These are phyloP conservation scores for Buphagus erythrorhynchus DNA, from an alignment of 2,797 vertebrate species.

Conservation along the genomic window DNA sequence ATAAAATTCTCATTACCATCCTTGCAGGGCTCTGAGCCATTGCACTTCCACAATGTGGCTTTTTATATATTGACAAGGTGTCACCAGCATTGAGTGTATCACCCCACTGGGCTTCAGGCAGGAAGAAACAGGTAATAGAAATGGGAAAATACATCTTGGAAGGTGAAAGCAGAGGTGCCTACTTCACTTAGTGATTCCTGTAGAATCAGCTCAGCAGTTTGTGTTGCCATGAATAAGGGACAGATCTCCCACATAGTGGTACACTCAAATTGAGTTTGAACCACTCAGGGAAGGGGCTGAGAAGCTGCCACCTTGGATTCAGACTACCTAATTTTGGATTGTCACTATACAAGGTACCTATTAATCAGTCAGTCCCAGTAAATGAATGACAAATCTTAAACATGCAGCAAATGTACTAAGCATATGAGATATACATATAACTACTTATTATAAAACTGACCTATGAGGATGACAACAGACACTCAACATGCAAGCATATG, in stretches of 20 bases:
- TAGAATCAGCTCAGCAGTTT: background rate
- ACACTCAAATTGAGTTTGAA: background rate
- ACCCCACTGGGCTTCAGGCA: background rate
- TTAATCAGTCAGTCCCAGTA: background rate
- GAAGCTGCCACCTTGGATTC: background rate
- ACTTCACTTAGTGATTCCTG: background rate
- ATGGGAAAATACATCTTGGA: background rate
- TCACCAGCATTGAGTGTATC: background rate
- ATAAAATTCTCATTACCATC: constrained; percentile 40
- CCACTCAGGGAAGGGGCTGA: background rate
- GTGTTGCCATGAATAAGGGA: background rate
- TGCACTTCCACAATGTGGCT: background rate
- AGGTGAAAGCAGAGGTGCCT: background rate
- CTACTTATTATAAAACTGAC: background rate
- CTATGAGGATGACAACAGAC: background rate
- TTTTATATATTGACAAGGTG: constrained; percentile 34
- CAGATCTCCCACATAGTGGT: background rate
- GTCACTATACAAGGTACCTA: background rate
- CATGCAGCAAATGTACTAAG: background rate
- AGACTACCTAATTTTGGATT: background rate
- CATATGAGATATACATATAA: background rate
- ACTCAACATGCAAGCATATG: background rate
- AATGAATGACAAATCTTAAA: background rate
- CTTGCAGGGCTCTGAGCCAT: background rate
- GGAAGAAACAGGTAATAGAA: background rate